Percentiles rank a stretch among this genome's conserved stretches.
phyloP scores from a whole-genome alignment of 2,797 vertebrate species.

The Micrastur ruficollis region DNA sequence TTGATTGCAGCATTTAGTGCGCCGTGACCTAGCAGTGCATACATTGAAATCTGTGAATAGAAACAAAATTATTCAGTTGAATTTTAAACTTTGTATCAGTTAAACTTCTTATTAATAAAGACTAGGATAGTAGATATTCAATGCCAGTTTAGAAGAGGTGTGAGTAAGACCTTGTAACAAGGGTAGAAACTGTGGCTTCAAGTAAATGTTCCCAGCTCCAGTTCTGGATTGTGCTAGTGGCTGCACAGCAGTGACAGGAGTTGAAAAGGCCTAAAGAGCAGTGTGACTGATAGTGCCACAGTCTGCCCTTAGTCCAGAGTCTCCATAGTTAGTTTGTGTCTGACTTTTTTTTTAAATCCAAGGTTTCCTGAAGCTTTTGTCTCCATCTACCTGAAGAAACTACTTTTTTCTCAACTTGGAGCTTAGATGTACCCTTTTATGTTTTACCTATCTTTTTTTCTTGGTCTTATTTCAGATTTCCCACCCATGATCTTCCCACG shows the following conservation, averaged over 20 bases:
- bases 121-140: not conserved
- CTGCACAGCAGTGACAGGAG: not conserved
- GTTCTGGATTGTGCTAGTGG: not conserved
- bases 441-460: not conserved
- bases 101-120: not conserved
- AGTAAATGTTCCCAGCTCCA: not conserved
- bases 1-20: not conserved
- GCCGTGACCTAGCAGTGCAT: not conserved
- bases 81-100: not conserved
- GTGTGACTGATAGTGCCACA: not conserved
- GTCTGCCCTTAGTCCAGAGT: not conserved
- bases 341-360: not conserved
- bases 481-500: not conserved
- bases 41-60: not conserved
- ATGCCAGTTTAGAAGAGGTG: accelerated
- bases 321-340: not conserved
- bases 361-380: not conserved
- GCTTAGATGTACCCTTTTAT: not conserved
- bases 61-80: not conserved
- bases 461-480: not conserved
- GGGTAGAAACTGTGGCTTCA: not conserved
- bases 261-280: not conserved
- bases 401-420: not conserved
- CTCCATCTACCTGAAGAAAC: not conserved
- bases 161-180: not conserved